Evolutionary conservation across 2,888 invertebrate genomes (phyloP), one percentile per base, ranked within the genome.

Genomic region (Hirtodrosophila histrioides): DNA sequence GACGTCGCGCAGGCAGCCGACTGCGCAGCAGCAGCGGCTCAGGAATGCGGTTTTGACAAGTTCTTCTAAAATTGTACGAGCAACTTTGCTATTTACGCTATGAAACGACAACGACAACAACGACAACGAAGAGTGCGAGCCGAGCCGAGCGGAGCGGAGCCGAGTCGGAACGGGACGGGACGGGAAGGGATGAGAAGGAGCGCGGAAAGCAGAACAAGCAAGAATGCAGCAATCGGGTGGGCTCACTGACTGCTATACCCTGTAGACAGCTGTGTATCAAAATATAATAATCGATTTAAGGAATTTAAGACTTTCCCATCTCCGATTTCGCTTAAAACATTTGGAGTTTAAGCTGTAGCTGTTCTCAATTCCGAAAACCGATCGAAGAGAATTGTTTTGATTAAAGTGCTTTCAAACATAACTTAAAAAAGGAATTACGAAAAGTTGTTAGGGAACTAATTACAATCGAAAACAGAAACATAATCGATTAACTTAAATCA

Each of bases 1-100:
- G 51, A 39, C 49, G 51, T 33, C 44, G 56, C 51, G 53, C 36
- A 27, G 3, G 54, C 56, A 43, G 39, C 4, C 41, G 61, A 82
- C 82, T 63, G 69, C 82, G 70, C 75, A 71, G 88, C 70, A 51
- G 75, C 88, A 67, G 87, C 57, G 76, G 40, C 70, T 78, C 53
- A 79, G 89, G 89, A 90, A 90, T 90, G 89, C 81, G 90, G 89
- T 90, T 90, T 90, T 90, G 89, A 90, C 89, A 89, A 90, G 90
- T 90, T 90, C 90, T 90, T 90, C 88, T 90, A 90, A 89, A 90
- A 88, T 88, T 89, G 89, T 89, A 83, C 86, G 89, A 88, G 78
- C 90, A 89, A 88, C 90, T 88, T 89, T 86, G 89, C 86, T 86
- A 86, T 86, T 86, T 89, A 88, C 82, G 89, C 86, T 88, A 89